Evolutionary conservation across 2,888 invertebrate species (phyloP).

Genomic region (Cecidostiba fungosa): DNA sequence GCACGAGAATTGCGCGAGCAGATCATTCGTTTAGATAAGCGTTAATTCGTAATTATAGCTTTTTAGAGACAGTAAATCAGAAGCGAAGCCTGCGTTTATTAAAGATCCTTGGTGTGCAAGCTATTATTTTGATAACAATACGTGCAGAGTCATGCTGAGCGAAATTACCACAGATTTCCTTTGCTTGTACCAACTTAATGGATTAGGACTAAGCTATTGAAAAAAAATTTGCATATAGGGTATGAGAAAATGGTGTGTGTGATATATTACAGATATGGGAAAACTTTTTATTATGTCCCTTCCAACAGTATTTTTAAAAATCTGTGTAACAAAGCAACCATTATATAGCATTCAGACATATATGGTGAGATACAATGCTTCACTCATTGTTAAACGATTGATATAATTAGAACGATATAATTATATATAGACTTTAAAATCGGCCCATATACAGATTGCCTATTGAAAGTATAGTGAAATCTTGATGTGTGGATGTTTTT

Average conservation of each 20-base stretch:
- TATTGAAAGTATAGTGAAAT: no score
- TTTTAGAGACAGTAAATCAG: background rate
- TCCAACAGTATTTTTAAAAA: background rate
- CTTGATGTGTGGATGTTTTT: no score
- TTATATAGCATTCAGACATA: background rate
- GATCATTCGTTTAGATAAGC: background rate
- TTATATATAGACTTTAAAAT: no score
- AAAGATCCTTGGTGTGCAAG: background rate
- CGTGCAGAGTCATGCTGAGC: background rate
- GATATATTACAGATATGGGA: background rate
- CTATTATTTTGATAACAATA: conserved; percentile 6
- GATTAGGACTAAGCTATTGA: background rate
- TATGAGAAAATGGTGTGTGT: conserved; percentile 15
- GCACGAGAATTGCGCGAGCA: background rate
- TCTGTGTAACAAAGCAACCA: background rate
- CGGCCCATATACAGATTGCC: no score
- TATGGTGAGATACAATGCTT: background rate
- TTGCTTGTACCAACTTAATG: background rate
- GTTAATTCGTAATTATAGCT: background rate
- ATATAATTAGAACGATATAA: no score
- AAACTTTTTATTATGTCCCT: background rate
- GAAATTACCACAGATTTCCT: background rate
- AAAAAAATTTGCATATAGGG: conserved; percentile 28
- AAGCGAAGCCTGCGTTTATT: background rate
- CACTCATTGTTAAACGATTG: no score